Conservation (phyloP, 2,888 invertebrate genomes). For the Neoascia interrupta region DNA sequence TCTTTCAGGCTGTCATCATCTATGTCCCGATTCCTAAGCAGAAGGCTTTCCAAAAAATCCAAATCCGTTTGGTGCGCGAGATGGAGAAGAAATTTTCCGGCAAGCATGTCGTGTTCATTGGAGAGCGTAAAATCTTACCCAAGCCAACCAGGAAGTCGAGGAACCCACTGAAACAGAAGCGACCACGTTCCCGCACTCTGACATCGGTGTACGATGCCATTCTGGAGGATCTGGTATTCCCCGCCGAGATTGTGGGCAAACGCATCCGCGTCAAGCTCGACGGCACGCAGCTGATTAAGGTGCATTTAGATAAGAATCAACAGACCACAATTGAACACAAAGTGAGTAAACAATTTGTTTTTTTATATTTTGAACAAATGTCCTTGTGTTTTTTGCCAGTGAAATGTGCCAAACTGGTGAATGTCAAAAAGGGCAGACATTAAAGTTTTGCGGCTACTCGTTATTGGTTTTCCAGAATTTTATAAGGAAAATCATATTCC, state of each 20-base stretch:
- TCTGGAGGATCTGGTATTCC: constrained; percentile 97
- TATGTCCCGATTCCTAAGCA: constrained; percentile 99
- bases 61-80: constrained; percentile 96
- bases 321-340: constrained; percentile 99
- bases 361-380: constrained; percentile 57
- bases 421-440: constrained; percentile 78
- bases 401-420: constrained; percentile 72
- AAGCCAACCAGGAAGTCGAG: constrained; percentile 98
- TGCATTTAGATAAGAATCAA: constrained; percentile 98
- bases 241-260: constrained; percentile 99
- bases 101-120: constrained; percentile 98
- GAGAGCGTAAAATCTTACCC: constrained; percentile 97
- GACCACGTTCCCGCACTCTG: constrained; percentile 91
- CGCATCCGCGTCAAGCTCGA: constrained; percentile 97
- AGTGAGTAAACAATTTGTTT: constrained; percentile 81
- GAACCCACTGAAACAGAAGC: constrained; percentile 87
- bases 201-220: constrained; percentile 99
- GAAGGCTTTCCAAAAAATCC: constrained; percentile 98
- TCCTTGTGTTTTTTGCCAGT: constrained; percentile 78
- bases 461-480: constrained; percentile 73
- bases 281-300: constrained; percentile 97
- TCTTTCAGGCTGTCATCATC: constrained; percentile 94
- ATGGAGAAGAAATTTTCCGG: constrained; percentile 99
- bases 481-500: constrained; percentile 74
- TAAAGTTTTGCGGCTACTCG: constrained; percentile 74